A percentile compares a stretch with the other conserved stretches of the same genome.
Evolutionary conservation across 2,113 vertebrate genomes (phyloP).

Genomic region (Aptenodytes patagonicus): DNA sequence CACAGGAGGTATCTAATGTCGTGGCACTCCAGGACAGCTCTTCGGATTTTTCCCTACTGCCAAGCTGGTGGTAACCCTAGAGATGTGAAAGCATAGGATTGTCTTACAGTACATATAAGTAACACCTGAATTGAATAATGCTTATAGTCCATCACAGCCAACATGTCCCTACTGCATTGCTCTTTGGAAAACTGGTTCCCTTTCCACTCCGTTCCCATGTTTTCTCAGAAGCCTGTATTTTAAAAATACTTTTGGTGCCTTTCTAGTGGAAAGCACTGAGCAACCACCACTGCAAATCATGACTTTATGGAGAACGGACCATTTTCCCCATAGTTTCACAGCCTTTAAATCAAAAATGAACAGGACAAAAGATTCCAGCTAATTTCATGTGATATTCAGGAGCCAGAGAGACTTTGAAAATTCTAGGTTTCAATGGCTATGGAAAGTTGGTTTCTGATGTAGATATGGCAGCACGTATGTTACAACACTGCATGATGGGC

Average conservation of each 20-base stretch:
- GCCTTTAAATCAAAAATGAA: neutral
- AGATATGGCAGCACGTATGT: neutral
- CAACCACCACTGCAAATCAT: neutral
- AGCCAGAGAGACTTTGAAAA: neutral
- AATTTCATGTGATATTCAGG: neutral
- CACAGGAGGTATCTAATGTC: neutral
- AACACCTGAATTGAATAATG: neutral
- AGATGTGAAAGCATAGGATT: neutral
- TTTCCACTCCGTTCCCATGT: neutral
- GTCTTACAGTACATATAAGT: neutral
- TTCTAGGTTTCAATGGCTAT: neutral
- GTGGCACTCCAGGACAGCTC: neutral
- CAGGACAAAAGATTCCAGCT: neutral
- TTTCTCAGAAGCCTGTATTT: neutral
- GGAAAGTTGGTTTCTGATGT: neutral
- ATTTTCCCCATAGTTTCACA: neutral
- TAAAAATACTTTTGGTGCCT: neutral
- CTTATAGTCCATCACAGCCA: neutral
- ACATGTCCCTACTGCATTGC: fast-evolving
- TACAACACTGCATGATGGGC: neutral
- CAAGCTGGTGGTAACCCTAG: neutral
- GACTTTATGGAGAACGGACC: neutral
- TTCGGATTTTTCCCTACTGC: neutral
- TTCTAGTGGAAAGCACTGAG: neutral
- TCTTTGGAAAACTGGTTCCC: neutral